phyloP scores from a whole-genome alignment of 92 coral and sea anemone genomes.

The Epizoanthus ramosus region DNA sequence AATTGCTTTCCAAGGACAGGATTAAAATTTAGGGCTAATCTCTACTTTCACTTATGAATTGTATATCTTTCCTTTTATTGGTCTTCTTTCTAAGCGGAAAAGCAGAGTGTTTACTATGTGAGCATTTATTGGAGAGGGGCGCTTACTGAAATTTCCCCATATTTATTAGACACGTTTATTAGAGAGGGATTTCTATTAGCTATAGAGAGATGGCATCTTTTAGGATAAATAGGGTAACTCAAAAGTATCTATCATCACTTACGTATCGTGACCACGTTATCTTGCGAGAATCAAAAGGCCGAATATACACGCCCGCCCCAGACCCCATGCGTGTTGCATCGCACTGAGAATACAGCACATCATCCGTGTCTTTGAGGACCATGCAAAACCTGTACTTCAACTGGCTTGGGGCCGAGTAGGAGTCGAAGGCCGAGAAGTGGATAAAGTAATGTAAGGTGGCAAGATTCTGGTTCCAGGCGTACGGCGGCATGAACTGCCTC shows the following conservation, averaged over 20 bases:
- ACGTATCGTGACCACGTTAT: constrained; percentile 47
- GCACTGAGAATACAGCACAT: constrained; percentile 40
- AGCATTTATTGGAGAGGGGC: no score
- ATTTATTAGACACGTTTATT: no score
- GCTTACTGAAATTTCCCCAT: no score
- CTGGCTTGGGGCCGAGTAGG: constrained; percentile 8
- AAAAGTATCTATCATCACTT: background rate
- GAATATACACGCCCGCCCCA: constrained; percentile 62
- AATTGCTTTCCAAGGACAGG: no score
- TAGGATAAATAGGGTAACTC: no score
- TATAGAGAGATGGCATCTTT: no score
- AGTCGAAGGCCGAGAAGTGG: constrained; percentile 56
- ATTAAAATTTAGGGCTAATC: no score
- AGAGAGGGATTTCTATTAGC: no score
- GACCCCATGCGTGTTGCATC: constrained; percentile 34
- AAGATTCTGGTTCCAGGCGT: constrained; percentile 30
- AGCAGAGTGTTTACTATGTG: no score
- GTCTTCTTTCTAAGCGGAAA: no score
- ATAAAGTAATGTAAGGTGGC: constrained; percentile 29
- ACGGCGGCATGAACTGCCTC: constrained; percentile 35
- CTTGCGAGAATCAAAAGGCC: constrained; percentile 37
- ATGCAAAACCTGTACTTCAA: constrained; percentile 49
- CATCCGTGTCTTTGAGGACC: constrained; percentile 34
- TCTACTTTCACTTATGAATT: no score
- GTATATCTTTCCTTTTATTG: no score